Evolutionary conservation across 2,797 vertebrate genomes (phyloP).

Genomic region (Enteromius argenteus): DNA sequence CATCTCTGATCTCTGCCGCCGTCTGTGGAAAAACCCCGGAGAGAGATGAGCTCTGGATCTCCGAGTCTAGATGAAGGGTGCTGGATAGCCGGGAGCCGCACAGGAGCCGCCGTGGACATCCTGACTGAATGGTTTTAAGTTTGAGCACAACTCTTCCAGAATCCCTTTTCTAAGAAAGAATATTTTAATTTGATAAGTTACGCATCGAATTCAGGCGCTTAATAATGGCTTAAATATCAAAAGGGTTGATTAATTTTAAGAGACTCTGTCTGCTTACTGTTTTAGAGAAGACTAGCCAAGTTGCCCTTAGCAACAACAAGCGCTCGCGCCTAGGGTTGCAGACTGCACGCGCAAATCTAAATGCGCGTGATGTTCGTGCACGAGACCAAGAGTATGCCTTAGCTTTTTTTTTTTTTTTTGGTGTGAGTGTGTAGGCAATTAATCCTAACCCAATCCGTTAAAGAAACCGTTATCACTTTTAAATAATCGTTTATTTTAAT

Average conservation of each 20-base stretch:
- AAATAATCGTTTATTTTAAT: neutral
- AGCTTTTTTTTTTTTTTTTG: neutral
- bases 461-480: neutral
- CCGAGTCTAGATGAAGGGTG: slow-evolving; percentile 63
- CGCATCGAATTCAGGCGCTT: neutral
- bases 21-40: slow-evolving; percentile 58
- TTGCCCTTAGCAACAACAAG: slow-evolving; percentile 63
- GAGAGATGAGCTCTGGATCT: slow-evolving; percentile 57
- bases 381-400: neutral
- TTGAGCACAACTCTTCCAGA: neutral
- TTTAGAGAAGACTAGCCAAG: slow-evolving; percentile 57
- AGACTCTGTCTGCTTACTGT: slow-evolving; percentile 34
- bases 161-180: neutral
- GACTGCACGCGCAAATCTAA: neutral
- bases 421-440: neutral
- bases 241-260: slow-evolving; percentile 20
- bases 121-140: slow-evolving; percentile 41
- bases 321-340: slow-evolving; percentile 23
- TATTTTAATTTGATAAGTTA: neutral
- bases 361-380: neutral
- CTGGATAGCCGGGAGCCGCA: slow-evolving; percentile 56
- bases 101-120: slow-evolving; percentile 38
- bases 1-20: slow-evolving; percentile 3
- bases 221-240: neutral
- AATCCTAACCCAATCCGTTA: neutral